Evolutionary conservation across 2,888 invertebrate species (phyloP), one percentile per base, ranked within the genome.

Genomic region (Tenthredo amoena): DNA sequence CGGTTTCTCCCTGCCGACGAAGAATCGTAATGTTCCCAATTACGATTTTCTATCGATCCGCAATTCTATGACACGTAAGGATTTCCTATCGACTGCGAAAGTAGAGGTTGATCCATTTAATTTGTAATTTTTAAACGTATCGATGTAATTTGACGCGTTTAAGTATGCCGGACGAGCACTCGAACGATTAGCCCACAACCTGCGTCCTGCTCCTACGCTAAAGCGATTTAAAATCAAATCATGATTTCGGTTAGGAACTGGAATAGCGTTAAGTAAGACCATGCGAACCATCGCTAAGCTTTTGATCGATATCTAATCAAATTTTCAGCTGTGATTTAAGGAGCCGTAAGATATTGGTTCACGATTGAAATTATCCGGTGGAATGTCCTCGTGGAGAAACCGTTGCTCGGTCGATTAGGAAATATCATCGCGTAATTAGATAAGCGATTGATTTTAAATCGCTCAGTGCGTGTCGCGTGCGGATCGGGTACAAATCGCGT

Each of bases 351-450:
- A 58, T 10, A 4, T 7, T 4, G 26, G 26, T 12, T 26, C 10
- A 10, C 6, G 21, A 3, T 62, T 62, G 0, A 2, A 62, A 26
- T 26, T 68, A 68, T 15, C 1, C 68, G 18, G 15, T 26, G 15
- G 34, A 12, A 26, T 26, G 26, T 62, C 26, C 1, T 26, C 21
- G 3, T 12, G 26, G 62, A 26, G 62, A 62, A 62, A 62, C 21
- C 21, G 26, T 18, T 15, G 31, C 74, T 12, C 26, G 74, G 87
- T 87, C 88, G 91, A 92, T 92, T 92, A 92, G 90, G 91, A 92
- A 92, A 92, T 90, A 90, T 91, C 86, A 86, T 85, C 90, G 90
- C 90, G 92, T 92, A 92, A 92, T 92, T 92, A 92, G 89, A 92
- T 21, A 62, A 87, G 88, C 87, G 88, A 87, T 86, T 85, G 85